Evolutionary conservation across 2,113 vertebrate species (phyloP).

Genomic region (Ardeotis arabs): DNA sequence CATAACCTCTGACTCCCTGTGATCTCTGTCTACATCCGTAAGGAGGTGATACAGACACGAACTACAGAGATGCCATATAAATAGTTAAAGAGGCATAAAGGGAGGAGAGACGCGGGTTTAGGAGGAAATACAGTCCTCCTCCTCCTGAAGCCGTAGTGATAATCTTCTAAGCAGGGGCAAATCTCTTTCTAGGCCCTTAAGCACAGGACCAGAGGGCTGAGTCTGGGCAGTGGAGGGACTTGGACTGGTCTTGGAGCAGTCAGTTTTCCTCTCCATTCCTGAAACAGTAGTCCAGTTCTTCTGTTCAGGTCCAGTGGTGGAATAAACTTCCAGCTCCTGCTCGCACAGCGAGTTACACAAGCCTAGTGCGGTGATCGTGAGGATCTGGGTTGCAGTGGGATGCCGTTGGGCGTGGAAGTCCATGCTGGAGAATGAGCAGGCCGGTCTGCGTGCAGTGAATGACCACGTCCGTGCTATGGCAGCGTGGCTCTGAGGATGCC

Average conservation of each 20-base stretch:
- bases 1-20: not conserved
- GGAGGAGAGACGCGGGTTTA: not conserved
- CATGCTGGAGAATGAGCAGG: not conserved
- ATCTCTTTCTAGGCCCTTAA: not conserved
- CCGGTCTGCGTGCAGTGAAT: too few species aligned
- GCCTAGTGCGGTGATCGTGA: not conserved
- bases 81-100: not conserved
- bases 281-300: not conserved
- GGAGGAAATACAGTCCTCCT: not conserved
- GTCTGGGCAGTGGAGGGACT: not conserved
- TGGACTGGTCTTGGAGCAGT: not conserved
- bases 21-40: not conserved
- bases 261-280: not conserved
- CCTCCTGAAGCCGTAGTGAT: not conserved
- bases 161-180: not conserved
- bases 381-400: not conserved
- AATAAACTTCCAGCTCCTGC: not conserved
- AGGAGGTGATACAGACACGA: not conserved
- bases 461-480: too few species aligned
- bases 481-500: not conserved
- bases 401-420: not conserved
- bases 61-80: not conserved
- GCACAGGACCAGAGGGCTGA: not conserved
- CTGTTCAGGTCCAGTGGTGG: not conserved
- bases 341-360: not conserved